phyloP scores from a whole-genome alignment of 2,113 vertebrate genomes.

The Cheirogaleus medius region DNA sequence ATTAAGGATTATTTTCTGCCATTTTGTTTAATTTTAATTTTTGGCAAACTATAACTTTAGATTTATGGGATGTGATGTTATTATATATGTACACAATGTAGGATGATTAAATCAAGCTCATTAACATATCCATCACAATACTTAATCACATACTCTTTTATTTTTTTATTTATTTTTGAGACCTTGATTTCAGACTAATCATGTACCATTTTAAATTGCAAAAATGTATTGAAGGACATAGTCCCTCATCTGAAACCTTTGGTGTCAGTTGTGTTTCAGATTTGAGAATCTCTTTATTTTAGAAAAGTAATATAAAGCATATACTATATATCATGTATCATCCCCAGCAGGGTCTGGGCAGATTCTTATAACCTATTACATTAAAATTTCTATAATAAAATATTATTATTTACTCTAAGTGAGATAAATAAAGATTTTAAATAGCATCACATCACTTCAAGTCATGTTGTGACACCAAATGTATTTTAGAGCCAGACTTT shows the following conservation, averaged over 20 bases:
- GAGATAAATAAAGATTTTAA: constrained; percentile 23
- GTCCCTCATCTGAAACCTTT: neutral
- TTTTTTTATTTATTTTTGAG: no score
- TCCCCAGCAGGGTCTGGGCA: neutral
- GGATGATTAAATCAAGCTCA: neutral
- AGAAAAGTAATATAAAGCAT: neutral
- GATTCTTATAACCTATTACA: neutral
- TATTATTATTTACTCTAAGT: neutral
- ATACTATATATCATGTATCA: neutral
- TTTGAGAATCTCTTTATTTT: neutral
- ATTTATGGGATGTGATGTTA: neutral
- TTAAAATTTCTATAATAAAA: neutral
- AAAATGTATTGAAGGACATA: neutral
- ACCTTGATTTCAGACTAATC: neutral
- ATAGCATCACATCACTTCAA: neutral
- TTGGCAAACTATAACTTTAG: neutral
- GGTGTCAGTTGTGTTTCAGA: neutral
- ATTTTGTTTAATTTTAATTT: neutral
- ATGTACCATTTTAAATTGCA: neutral
- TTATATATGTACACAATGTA: neutral
- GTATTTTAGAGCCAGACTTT: neutral
- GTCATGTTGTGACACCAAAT: neutral
- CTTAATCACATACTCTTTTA: neutral
- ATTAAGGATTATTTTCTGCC: neutral
- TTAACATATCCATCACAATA: neutral